phyloP scores from a whole-genome alignment of 2,797 vertebrate species.

The Chelon auratus region DNA sequence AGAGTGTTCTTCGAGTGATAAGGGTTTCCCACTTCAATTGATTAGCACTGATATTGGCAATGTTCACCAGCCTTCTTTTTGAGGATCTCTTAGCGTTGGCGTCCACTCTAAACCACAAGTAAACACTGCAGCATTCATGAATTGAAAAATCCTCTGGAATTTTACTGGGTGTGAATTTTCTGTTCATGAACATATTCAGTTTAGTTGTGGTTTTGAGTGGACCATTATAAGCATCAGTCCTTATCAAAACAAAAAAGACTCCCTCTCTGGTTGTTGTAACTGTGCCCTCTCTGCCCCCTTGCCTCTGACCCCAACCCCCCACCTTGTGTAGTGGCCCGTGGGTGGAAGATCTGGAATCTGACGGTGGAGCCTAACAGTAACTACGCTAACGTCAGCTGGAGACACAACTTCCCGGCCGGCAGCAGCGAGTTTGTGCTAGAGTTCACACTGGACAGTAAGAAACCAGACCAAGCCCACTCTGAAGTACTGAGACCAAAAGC shows the following conservation, averaged over 20 bases:
- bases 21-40: background rate
- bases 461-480: conserved; percentile 68
- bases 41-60: background rate
- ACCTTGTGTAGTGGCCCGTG: conserved; percentile 86
- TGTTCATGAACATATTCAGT: conserved; percentile 18
- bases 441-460: conserved; percentile 98
- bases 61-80: conserved; percentile 1
- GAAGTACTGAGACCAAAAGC: conserved; percentile 2
- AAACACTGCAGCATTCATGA: conserved; percentile 24
- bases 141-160: conserved; percentile 18
- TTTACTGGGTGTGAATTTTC: conserved; percentile 13
- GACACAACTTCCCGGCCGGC: conserved; percentile 93
- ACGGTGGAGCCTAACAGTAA: conserved; percentile 96
- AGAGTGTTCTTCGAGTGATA: conserved; percentile 2
- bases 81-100: background rate
- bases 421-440: conserved; percentile 98
- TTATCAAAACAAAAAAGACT: background rate
- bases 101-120: conserved; percentile 33
- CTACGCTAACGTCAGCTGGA: conserved; percentile 99
- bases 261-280: conserved; percentile 59
- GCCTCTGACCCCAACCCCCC: conserved; percentile 69
- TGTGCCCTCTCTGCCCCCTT: conserved; percentile 62
- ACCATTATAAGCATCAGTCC: background rate
- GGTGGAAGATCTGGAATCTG: conserved; percentile 94
- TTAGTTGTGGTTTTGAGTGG: conserved; percentile 40